Conservation (phyloP, 2,113 vertebrate genomes). For the Sceloporus tristichus region DNA sequence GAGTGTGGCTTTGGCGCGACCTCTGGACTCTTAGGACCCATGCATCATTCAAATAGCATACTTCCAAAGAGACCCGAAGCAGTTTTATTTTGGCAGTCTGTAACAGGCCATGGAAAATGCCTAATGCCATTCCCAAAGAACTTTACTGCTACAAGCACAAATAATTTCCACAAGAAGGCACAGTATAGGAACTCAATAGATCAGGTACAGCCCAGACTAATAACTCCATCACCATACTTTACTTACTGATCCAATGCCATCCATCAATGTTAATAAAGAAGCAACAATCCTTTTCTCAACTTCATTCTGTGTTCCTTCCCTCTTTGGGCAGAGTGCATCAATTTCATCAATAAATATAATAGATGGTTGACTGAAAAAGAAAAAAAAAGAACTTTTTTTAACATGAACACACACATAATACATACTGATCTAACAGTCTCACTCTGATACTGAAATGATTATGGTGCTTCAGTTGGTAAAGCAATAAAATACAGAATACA, state of each 20-base stretch:
- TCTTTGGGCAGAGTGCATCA: conserved; percentile 93
- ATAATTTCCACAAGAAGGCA: background rate
- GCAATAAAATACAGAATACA: background rate
- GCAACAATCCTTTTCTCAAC: conserved; percentile 96
- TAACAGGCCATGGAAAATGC: no score
- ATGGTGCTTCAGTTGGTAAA: no score
- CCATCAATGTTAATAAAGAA: conserved; percentile 95
- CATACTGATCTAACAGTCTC: background rate
- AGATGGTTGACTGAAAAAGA: conserved; percentile 82
- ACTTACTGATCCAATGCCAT: conserved; percentile 94
- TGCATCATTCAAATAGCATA: no score
- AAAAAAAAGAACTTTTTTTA: background rate
- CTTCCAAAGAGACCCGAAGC: no score
- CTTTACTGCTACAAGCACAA: background rate
- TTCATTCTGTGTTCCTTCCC: conserved; percentile 95
- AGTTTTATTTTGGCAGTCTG: no score
- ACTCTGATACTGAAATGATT: background rate
- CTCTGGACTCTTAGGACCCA: no score
- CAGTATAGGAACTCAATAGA: background rate
- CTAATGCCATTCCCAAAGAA: background rate
- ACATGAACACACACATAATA: background rate
- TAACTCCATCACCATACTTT: background rate
- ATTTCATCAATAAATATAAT: conserved; percentile 98
- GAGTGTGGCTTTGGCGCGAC: no score
- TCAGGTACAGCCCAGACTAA: rapidly evolving